Evolutionary conservation across 2,888 invertebrate genomes (phyloP), one percentile per base, ranked within the genome.

Genomic region (Plagodis dolabraria): DNA sequence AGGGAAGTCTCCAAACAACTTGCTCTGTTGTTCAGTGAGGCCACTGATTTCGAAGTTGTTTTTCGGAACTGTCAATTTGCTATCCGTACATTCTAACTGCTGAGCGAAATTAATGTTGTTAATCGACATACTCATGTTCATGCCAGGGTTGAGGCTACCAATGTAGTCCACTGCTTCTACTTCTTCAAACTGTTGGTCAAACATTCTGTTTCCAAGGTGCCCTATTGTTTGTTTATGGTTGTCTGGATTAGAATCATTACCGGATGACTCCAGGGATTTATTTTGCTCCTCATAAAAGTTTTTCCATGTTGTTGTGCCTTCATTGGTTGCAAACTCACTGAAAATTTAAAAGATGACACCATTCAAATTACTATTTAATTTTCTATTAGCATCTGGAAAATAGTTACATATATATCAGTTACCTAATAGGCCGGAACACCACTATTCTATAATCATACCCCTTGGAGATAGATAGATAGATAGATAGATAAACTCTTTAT

Each of bases 241-340:
- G 38, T 85, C 79, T 0, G 68, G 74, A 0, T 69, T 82, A 0
- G 83, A 80, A 10, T 91, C 90, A 59, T 89, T 89, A 5, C 80
- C 83, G 0, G 90, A 91, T 0, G 83, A 84, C 64, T 92, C 92
- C 22, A 87, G 60, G 0, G 89, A 86, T 49, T 87, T 89, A 57
- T 92, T 91, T 58, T 91, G 90, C 45, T 92, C 87, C 60, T 89
- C 92, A 44, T 92, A 92, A 51, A 91, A 83, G 57, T 86, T 90
- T 67, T 87, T 89, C 92, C 92, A 92, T 33, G 92, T 89, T 1
- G 89, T 92, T 5, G 92, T 91, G 0, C 83, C 91, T 78, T 91
- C 92, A 63, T 89, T 86, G 11, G 87, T 87, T 11, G 80, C 77
- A 61, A 90, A 92, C 61, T 92, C 92, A 1, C 92, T 92, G 82